A percentile compares a stretch with the other conserved stretches of the same genome.
These are phyloP conservation scores for Caloenas nicobarica DNA, from an alignment of 2,113 vertebrate genomes.

Conservation along the genomic window DNA sequence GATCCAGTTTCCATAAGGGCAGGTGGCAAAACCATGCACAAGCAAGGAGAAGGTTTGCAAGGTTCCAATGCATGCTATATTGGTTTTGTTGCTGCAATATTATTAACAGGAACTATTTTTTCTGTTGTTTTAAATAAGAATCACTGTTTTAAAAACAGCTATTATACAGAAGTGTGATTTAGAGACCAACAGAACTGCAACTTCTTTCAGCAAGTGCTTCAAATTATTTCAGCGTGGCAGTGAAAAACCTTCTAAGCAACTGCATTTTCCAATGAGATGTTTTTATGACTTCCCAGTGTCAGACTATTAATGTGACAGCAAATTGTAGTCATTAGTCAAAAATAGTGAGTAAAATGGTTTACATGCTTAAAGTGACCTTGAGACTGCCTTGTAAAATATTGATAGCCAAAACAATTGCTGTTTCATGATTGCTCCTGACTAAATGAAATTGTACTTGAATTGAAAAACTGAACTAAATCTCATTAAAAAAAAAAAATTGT, in stretches of 20 bases:
- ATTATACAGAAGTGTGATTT: not conserved
- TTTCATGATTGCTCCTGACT: not conserved
- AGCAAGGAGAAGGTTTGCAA: not conserved
- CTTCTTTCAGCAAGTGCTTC: not conserved
- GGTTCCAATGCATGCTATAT: not conserved
- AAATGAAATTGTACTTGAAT: not conserved
- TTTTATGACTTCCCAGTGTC: conserved; percentile 7
- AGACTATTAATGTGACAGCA: conserved; percentile 24
- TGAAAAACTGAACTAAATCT: not conserved
- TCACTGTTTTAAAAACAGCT: not conserved
- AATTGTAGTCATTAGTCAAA: conserved; percentile 36
- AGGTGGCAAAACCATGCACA: not conserved
- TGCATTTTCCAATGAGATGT: not conserved
- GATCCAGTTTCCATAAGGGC: not conserved
- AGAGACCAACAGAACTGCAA: not conserved
- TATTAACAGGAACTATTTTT: not conserved
- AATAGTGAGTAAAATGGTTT: not conserved
- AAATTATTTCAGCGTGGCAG: not conserved
- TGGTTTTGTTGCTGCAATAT: not conserved
- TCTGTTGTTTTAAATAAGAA: not conserved
- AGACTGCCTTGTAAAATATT: not conserved
- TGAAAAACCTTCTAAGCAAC: not conserved
- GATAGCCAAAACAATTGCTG: conserved; percentile 16
- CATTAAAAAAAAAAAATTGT: not conserved
- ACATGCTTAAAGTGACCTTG: conserved; percentile 41